These are phyloP conservation scores for Eupithecia insigniata DNA, from an alignment of 2,888 invertebrate genomes.

Conservation along the genomic window DNA sequence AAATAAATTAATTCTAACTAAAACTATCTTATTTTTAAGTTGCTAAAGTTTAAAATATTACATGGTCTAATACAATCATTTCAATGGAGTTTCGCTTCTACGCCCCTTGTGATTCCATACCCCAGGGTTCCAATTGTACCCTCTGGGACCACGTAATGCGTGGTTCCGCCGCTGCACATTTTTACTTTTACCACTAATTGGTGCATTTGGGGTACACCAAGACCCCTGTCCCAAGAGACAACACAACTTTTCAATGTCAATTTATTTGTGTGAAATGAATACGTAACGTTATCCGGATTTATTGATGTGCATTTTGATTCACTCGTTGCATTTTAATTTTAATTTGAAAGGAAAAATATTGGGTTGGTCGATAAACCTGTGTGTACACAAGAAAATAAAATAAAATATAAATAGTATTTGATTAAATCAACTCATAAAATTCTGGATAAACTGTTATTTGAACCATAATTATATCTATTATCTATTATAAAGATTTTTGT, in stretches of 20 bases:
- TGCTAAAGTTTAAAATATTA: too few species aligned
- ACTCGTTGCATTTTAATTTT: slow-evolving; percentile 10
- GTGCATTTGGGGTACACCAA: slow-evolving; percentile 74
- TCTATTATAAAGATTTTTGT: too few species aligned
- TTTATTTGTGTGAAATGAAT: slow-evolving; percentile 70
- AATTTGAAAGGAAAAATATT: neutral
- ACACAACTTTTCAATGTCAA: slow-evolving; percentile 75
- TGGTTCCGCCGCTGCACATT: slow-evolving; percentile 81
- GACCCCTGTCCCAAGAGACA: slow-evolving; percentile 71
- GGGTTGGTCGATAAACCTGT: neutral
- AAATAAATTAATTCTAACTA: too few species aligned
- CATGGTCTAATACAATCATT: too few species aligned
- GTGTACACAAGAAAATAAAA: neutral
- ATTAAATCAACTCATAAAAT: neutral
- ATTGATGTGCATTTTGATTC: slow-evolving; percentile 34
- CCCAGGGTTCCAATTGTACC: slow-evolving; percentile 51
- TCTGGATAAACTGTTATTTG: neutral
- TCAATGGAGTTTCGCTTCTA: slow-evolving; percentile 29
- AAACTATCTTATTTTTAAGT: too few species aligned
- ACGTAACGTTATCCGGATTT: slow-evolving; percentile 47
- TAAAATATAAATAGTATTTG: neutral
- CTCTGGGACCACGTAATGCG: slow-evolving; percentile 64
- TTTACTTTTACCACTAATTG: slow-evolving; percentile 83
- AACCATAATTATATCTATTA: too few species aligned
- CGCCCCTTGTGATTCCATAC: slow-evolving; percentile 45